phyloP scores from a whole-genome alignment of 37 sponge, comb jelly and placozoan species.

The Agelas oroides region DNA sequence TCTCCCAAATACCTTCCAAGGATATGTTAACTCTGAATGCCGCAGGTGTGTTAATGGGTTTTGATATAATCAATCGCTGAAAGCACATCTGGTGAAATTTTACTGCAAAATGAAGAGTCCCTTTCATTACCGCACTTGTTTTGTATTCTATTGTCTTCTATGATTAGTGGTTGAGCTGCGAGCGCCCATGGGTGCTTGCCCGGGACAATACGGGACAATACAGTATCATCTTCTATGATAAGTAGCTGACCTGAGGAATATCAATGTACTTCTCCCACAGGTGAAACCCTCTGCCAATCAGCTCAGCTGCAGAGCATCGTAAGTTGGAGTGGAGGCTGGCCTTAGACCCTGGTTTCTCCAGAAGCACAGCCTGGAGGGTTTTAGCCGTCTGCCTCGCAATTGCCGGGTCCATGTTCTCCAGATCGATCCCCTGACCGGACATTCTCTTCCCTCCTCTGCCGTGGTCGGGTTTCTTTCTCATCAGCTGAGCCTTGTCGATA shows the following conservation, averaged over 20 bases:
- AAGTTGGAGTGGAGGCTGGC: constrained; percentile 66
- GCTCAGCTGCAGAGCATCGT: constrained; percentile 84
- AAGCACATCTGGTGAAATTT: too few species aligned
- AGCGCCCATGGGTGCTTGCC: too few species aligned
- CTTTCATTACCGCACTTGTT: too few species aligned
- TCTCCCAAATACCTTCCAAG: too few species aligned
- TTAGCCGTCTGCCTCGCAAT: constrained; percentile 76
- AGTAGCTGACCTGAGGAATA: constrained; percentile 43
- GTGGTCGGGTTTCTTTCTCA: constrained; percentile 1
- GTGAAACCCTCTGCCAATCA: constrained; percentile 90
- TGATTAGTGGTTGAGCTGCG: too few species aligned
- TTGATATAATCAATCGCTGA: too few species aligned
- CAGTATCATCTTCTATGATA: too few species aligned
- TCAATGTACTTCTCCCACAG: constrained; percentile 91
- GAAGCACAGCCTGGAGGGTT: constrained; percentile 74
- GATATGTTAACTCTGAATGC: too few species aligned
- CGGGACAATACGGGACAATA: too few species aligned
- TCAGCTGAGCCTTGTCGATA: not conserved
- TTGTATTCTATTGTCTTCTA: too few species aligned
- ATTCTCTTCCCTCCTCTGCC: not conserved
- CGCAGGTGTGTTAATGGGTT: too few species aligned
- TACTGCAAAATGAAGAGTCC: too few species aligned
- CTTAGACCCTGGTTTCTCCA: constrained; percentile 59
- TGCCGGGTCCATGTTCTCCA: constrained; percentile 60
- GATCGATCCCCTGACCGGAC: not conserved